These are phyloP conservation scores for Labia minor DNA, from an alignment of 2,888 invertebrate genomes.

Conservation along the genomic window DNA sequence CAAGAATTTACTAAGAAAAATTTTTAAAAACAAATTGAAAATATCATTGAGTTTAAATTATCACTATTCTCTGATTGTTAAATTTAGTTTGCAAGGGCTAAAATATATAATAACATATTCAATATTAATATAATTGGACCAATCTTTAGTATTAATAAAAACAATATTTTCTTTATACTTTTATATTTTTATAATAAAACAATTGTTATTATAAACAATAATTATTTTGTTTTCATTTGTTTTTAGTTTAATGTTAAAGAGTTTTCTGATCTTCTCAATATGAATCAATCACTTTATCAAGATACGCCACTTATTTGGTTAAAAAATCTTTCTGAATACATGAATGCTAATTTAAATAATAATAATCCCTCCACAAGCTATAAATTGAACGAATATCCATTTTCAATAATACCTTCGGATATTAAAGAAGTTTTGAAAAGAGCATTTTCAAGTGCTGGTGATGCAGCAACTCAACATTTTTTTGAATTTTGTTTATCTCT, in stretches of 20 bases:
- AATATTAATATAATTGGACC: no score
- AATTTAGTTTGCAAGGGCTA: no score
- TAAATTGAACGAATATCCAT: conserved; percentile 46
- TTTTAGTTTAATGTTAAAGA: conserved; percentile 26
- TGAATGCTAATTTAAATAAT: conserved; percentile 53
- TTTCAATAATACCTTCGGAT: conserved; percentile 39
- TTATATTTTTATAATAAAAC: no score
- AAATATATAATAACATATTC: no score
- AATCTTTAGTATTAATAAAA: no score
- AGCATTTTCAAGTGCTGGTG: conserved; percentile 49
- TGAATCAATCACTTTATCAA: conserved; percentile 52
- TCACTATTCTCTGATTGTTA: no score
- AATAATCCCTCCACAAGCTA: conserved; percentile 50
- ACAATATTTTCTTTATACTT: no score
- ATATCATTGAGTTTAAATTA: no score
- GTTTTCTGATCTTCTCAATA: conserved; percentile 35
- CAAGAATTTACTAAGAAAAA: no score
- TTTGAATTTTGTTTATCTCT: conserved; percentile 58
- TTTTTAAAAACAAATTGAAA: no score
- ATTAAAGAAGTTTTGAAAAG: conserved; percentile 39
- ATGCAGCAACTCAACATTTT: conserved; percentile 52
- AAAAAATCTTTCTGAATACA: conserved; percentile 53
- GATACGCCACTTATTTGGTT: conserved; percentile 61
- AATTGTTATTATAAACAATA: no score
- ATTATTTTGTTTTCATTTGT: no score